Evolutionary conservation across 2,113 vertebrate species (phyloP), one percentile per base, ranked within the genome.

Genomic region (Motacilla alba): DNA sequence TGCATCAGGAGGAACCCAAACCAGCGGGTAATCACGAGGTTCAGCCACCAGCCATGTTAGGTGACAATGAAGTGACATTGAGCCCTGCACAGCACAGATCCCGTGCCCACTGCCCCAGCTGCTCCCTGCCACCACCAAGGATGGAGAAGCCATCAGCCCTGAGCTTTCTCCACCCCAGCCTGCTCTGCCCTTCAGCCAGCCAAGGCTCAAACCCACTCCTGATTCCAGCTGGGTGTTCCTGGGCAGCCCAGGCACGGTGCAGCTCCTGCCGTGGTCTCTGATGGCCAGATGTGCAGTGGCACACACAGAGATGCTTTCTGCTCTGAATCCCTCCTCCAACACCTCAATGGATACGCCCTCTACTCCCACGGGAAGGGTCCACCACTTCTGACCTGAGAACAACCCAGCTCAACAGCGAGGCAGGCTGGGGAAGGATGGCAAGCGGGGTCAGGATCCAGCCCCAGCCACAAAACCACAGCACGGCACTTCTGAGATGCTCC

Each of bases 31-130:
- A 77, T 86, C 93, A 94, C 6, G 3, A 89, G 83, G 82, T 22
- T 12, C 94, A 81, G 83, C 74, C 43, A 77, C 44, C 80, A 64
- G 92, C 92, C 67, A 30, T 9, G 37, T 15, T 21, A 12, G 68
- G 78, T 10, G 47, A 93, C 95, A 92, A 19, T 95, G 91, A 77
- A 76, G 83, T 56, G 91, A 93, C 91, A 92, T 96, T 95, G 92
- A 15, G 87, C 75, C 74, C 2, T 31, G 55, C 0, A 0, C 81
- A 77, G 58, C 41, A 1, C 44, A 53, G 41, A 4, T 58, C 64
- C 50, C 0, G 0, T 58, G 58, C 44, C 66, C 7, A 2, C 39
- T 35, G 62, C 20, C 24, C n/a, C 76, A 67, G 50, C 56, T 79
- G 66, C 66, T 87, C 75, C 20, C 72, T 64, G 56, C 35, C 89